phyloP scores from a whole-genome alignment of 92 coral and sea anemone species.

The Porites rus region DNA sequence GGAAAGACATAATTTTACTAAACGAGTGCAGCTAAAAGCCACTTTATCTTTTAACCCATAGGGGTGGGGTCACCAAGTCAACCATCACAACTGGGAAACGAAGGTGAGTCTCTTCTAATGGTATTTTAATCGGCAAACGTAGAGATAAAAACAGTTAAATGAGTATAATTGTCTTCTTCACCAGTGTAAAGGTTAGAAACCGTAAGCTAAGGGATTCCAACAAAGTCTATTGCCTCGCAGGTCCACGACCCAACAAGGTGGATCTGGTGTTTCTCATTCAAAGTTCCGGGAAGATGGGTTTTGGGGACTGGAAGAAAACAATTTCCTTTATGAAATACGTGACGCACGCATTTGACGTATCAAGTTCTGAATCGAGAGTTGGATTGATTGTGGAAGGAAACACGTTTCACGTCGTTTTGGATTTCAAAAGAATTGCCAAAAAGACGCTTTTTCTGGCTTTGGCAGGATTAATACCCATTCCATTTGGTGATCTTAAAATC shows the following conservation, averaged over 20 bases:
- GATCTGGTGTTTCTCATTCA: conserved; percentile 81
- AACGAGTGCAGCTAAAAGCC: too few species aligned
- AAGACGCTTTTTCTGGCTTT: conserved; percentile 38
- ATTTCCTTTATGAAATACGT: conserved; percentile 53
- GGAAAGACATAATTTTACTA: too few species aligned
- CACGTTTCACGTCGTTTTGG: conserved; percentile 56
- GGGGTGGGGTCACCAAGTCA: neutral
- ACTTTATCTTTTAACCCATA: neutral
- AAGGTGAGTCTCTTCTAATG: neutral
- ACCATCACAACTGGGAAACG: neutral
- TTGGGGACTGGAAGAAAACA: conserved; percentile 65
- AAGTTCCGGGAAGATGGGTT: conserved; percentile 74
- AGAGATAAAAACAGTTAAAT: neutral
- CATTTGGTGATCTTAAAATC: conserved; percentile 61
- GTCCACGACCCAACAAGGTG: conserved; percentile 65
- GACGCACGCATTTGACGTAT: conserved; percentile 61
- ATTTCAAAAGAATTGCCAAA: conserved; percentile 58
- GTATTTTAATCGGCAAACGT: neutral
- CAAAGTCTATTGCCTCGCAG: conserved; percentile 61
- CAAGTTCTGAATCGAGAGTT: conserved; percentile 62
- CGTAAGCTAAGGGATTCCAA: conserved; percentile 34
- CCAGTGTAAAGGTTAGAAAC: conserved; percentile 24
- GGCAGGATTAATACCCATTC: conserved; percentile 46
- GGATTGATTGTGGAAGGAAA: conserved; percentile 71
- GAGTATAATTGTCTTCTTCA: neutral